Conservation (phyloP, 2,113 vertebrate species). For the Meriones unguiculatus region DNA sequence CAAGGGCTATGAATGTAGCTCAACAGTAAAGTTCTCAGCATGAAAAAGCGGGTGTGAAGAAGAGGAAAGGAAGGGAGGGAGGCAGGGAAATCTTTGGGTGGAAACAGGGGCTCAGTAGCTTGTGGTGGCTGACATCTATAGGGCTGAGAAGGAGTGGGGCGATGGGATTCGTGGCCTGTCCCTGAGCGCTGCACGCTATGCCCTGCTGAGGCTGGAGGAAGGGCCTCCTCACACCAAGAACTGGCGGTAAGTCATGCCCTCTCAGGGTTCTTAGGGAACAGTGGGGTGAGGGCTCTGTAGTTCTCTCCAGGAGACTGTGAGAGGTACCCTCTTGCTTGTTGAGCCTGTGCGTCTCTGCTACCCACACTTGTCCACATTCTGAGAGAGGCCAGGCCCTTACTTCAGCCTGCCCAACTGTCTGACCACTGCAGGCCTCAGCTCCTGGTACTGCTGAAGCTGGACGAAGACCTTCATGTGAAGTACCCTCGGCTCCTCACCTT, state of each 20-base stretch:
- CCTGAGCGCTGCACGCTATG: slow-evolving; percentile 96
- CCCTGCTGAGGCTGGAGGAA: slow-evolving; percentile 94
- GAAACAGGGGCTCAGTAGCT: slow-evolving; percentile 18
- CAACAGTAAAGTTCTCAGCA: neutral
- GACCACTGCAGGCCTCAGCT: slow-evolving; percentile 92
- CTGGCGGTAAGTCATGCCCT: slow-evolving; percentile 92
- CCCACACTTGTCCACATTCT: neutral
- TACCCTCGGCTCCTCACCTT: slow-evolving; percentile 98
- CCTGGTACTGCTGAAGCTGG: slow-evolving; percentile 96
- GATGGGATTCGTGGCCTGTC: slow-evolving; percentile 98
- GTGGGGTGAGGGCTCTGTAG: neutral
- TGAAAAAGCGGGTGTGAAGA: neutral
- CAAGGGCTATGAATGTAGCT: neutral
- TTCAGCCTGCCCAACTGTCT: neutral
- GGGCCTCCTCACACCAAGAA: slow-evolving; percentile 99
- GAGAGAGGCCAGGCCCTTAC: neutral
- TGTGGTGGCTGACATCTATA: slow-evolving; percentile 67
- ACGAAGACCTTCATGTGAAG: slow-evolving; percentile 98
- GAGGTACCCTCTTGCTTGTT: neutral
- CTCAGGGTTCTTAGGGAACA: neutral
- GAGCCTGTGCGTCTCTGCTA: neutral
- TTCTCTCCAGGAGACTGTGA: neutral
- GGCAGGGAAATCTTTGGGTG: neutral
- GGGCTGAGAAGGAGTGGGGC: slow-evolving; percentile 99
- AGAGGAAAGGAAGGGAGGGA: rapidly evolving